Evolutionary conservation across 1,140 invertebrate species (phyloP).

Genomic region (Acromyrmex charruanus): DNA sequence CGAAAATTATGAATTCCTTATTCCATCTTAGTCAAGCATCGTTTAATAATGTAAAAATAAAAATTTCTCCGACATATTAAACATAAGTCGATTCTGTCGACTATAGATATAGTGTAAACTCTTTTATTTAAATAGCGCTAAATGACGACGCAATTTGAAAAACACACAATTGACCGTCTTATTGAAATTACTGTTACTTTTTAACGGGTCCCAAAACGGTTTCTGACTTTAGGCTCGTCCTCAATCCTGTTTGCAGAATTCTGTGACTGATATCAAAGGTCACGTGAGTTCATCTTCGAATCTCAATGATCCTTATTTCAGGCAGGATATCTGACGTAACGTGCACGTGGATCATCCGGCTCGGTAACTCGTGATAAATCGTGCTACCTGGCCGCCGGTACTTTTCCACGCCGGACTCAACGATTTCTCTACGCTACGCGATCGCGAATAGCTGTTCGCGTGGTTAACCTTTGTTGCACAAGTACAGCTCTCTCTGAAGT

Average conservation of each 20-base stretch:
- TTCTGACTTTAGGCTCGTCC: not conserved
- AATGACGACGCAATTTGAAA: not conserved
- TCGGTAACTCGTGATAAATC: constrained; percentile 72
- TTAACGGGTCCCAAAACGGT: not conserved
- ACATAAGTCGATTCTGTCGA: not conserved
- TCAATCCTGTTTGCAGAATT: not conserved
- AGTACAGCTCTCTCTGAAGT: constrained; percentile 77
- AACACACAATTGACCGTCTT: not conserved
- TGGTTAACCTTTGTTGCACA: constrained; percentile 80
- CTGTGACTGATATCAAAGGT: constrained; percentile 1
- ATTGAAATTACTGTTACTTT: not conserved
- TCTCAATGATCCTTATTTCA: constrained; percentile 46
- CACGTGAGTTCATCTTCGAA: constrained; percentile 19
- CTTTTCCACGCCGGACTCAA: constrained; percentile 47
- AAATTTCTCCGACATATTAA: not conserved
- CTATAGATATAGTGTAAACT: not conserved
- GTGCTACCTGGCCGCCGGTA: constrained; percentile 29
- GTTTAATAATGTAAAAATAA: constrained; percentile 23
- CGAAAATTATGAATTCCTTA: not conserved
- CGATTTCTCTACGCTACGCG: constrained; percentile 57
- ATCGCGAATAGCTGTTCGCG: constrained; percentile 73
- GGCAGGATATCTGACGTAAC: constrained; percentile 20
- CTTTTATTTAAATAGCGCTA: not conserved
- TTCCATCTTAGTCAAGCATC: not conserved
- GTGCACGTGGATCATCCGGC: constrained; percentile 26